These are phyloP conservation scores for Apodemus sylvaticus DNA, from an alignment of 2,113 vertebrate species.

Conservation along the genomic window DNA sequence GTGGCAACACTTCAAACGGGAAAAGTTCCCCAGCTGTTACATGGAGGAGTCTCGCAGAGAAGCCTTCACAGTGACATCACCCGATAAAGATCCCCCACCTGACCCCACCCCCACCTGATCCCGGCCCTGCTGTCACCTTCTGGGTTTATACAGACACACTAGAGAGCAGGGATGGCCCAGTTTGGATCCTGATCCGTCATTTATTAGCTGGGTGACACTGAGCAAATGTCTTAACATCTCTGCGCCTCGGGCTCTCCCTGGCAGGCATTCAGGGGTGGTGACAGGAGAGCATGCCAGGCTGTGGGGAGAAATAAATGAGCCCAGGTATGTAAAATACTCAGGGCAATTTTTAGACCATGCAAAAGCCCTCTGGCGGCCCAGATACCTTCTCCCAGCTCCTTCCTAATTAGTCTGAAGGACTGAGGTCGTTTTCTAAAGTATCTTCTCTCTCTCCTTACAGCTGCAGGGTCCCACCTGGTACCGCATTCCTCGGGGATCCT, in stretches of 20 bases:
- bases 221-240: slow-evolving; percentile 6
- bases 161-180: not conserved
- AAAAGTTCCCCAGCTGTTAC: not conserved
- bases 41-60: not conserved
- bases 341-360: not conserved
- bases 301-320: not conserved
- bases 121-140: fast-evolving
- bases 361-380: not conserved
- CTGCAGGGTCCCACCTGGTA: not conserved
- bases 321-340: not conserved
- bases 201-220: not conserved
- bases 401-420: not conserved
- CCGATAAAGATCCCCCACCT: not conserved
- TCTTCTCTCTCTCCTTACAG: not conserved
- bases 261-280: not conserved
- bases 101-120: not conserved
- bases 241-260: not conserved
- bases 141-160: fast-evolving
- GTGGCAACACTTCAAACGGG: not conserved
- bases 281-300: not conserved
- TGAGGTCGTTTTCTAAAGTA: not conserved
- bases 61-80: not conserved
- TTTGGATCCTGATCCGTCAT: not conserved
- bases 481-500: not conserved
- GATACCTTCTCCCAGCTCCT: fast-evolving